Conservation (phyloP, 2,113 vertebrate genomes). For the Salvelinus alpinus region DNA sequence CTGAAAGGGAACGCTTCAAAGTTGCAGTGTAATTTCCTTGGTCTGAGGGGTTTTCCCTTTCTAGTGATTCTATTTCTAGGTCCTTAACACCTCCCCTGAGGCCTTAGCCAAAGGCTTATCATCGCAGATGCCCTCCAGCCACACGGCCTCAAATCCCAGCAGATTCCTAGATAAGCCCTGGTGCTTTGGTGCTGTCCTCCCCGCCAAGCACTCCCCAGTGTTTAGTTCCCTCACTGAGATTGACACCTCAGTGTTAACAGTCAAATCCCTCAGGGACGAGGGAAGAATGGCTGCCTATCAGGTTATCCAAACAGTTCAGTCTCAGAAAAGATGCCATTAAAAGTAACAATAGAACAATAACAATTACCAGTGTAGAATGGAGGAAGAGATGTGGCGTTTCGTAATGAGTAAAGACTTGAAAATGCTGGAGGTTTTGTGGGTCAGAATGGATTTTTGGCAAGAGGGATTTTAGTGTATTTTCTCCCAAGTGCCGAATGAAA, state of each 20-base stretch:
- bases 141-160: constrained; percentile 21
- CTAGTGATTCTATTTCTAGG: no score
- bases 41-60: neutral
- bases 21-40: neutral
- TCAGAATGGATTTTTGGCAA: neutral
- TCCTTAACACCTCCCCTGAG: neutral
- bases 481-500: constrained; percentile 35
- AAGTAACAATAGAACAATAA: constrained; percentile 20
- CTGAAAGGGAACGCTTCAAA: no score
- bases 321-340: neutral
- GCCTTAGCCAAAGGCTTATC: constrained; percentile 11
- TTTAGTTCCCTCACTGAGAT: constrained; percentile 1
- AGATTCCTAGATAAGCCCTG: constrained; percentile 34
- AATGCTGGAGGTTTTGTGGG: neutral
- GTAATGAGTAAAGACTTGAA: neutral
- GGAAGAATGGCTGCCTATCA: constrained; percentile 11
- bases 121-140: neutral
- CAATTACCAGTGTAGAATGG: neutral
- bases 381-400: neutral
- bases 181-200: constrained; percentile 8
- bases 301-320: constrained; percentile 21
- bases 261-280: constrained; percentile 1
- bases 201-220: neutral
- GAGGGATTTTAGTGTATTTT: neutral
- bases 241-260: constrained; percentile 16